phyloP scores from a whole-genome alignment of 2,113 vertebrate genomes.

The Oncorhynchus masou region DNA sequence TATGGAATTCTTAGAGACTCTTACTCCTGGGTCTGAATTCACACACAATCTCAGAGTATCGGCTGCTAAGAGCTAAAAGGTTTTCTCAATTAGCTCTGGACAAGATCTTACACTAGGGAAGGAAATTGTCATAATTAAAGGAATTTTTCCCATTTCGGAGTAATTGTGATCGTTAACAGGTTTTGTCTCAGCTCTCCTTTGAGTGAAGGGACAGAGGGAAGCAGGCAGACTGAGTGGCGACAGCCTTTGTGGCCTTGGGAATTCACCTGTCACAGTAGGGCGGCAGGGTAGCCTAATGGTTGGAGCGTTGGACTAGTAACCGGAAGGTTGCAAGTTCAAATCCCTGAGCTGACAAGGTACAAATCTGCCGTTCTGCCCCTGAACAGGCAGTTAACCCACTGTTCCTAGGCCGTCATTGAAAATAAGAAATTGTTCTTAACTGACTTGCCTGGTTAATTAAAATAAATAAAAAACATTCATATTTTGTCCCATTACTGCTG shows the following conservation, averaged over 20 bases:
- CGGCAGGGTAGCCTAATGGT: too few species aligned
- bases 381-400: too few species aligned
- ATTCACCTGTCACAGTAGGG: neutral
- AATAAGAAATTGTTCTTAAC: too few species aligned
- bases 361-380: too few species aligned
- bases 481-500: neutral
- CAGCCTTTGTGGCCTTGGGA: too few species aligned
- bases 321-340: too few species aligned
- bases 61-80: neutral
- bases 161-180: constrained; percentile 24
- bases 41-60: constrained; percentile 10
- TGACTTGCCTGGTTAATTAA: too few species aligned
- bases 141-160: constrained; percentile 19
- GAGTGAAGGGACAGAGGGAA: constrained; percentile 6
- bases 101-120: constrained; percentile 15
- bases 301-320: too few species aligned
- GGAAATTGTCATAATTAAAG: neutral
- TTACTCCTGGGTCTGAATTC: constrained; percentile 32
- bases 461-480: too few species aligned
- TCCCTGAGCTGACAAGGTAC: too few species aligned
- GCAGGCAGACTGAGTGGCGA: neutral
- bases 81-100: neutral
- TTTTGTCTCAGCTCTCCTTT: constrained; percentile 22
- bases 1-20: constrained; percentile 34
- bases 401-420: too few species aligned